These are phyloP conservation scores for Astreopora myriophthalma DNA, from an alignment of 64 coral and sea anemone genomes.

Conservation along the genomic window DNA sequence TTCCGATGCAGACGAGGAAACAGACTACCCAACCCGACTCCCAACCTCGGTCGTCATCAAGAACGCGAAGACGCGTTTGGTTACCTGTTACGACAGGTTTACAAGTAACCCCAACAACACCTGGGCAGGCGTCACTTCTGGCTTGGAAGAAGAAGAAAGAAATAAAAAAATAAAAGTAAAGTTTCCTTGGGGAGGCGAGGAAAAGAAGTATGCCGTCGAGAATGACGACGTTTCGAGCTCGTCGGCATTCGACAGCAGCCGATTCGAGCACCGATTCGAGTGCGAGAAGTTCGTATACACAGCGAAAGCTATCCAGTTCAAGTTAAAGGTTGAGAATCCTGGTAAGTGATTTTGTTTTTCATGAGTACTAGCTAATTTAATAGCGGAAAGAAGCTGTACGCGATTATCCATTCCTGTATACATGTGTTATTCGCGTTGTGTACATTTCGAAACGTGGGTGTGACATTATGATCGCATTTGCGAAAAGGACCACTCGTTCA, in stretches of 20 bases:
- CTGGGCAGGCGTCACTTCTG: not conserved
- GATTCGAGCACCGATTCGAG: not conserved
- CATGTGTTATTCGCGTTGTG: no score
- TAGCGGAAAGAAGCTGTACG: no score
- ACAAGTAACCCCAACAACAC: no score
- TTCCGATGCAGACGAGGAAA: not conserved
- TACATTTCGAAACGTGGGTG: no score
- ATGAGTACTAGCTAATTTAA: no score
- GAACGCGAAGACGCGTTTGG: not conserved
- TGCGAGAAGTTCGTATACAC: not conserved
- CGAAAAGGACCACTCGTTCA: no score
- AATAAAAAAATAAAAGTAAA: not conserved
- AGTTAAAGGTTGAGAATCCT: not conserved
- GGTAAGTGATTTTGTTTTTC: not conserved
- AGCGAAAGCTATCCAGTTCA: not conserved
- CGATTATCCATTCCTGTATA: no score
- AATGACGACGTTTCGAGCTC: not conserved
- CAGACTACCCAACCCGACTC: not conserved
- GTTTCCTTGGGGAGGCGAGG: not conserved
- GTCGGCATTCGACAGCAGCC: not conserved
- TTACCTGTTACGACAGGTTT: not conserved
- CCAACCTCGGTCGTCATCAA: not conserved
- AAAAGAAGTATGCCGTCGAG: constrained; percentile 6
- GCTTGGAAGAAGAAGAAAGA: not conserved
- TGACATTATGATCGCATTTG: no score